A percentile compares a stretch with the other conserved stretches of the same genome.
These are phyloP conservation scores for Festucalex cinctus DNA, from an alignment of 2,113 vertebrate species.

Conservation along the genomic window DNA sequence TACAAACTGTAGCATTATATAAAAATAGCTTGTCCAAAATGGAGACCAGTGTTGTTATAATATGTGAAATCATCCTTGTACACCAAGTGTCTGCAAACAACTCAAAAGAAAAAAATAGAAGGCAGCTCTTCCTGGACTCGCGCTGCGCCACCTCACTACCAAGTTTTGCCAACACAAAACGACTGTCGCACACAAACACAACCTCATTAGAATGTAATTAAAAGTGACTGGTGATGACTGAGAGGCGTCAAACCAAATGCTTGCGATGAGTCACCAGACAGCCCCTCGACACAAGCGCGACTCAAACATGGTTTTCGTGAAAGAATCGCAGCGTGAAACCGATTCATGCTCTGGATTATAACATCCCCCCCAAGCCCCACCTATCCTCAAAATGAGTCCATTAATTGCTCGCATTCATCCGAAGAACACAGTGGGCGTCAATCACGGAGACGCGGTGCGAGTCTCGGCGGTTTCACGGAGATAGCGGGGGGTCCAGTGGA, in stretches of 20 bases:
- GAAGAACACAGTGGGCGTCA: constrained; percentile 9
- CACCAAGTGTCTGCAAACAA: background rate
- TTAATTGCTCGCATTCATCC: constrained; percentile 7
- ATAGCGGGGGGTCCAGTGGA: background rate
- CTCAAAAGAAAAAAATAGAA: background rate
- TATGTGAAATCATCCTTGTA: background rate
- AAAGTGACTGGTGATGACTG: background rate
- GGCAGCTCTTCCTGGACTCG: background rate
- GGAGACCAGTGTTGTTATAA: background rate
- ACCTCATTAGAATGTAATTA: background rate
- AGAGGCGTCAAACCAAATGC: constrained; percentile 1
- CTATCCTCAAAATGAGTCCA: background rate
- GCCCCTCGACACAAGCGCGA: background rate
- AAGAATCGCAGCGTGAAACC: background rate
- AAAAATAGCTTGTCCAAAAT: background rate
- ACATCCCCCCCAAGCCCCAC: background rate
- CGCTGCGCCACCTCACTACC: background rate
- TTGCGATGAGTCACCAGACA: background rate
- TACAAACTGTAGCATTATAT: background rate
- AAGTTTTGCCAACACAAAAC: constrained; percentile 1
- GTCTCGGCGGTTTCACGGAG: background rate
- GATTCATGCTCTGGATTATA: background rate
- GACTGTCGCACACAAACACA: background rate
- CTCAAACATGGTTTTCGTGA: background rate
- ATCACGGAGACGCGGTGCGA: background rate